These are phyloP conservation scores for Lamellibrachia columna DNA, from an alignment of 2,888 invertebrate species.

Conservation along the genomic window DNA sequence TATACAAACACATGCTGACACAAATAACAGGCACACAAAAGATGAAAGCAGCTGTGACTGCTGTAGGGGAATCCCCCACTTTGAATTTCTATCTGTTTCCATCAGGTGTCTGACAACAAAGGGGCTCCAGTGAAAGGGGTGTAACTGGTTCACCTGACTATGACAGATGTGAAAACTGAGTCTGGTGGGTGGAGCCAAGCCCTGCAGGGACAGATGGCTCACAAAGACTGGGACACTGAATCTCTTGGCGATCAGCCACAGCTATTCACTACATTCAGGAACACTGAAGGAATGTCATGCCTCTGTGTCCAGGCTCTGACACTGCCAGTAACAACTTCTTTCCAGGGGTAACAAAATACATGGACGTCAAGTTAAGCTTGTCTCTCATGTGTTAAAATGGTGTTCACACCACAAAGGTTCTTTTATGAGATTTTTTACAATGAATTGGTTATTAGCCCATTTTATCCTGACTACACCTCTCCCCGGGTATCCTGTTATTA, in stretches of 20 bases:
- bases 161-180: neutral
- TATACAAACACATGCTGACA: neutral
- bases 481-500: neutral
- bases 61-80: neutral
- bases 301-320: neutral
- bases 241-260: neutral
- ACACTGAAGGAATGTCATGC: neutral
- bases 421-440: neutral
- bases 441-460: neutral
- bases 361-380: neutral
- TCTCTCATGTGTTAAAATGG: neutral
- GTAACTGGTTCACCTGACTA: neutral
- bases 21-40: neutral
- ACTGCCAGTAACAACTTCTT: neutral
- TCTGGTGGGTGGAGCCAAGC: neutral
- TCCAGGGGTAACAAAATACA: neutral
- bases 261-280: neutral
- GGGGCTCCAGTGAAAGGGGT: neutral
- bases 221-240: conserved; percentile 12
- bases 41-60: neutral
- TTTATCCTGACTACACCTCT: neutral
- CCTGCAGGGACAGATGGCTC: neutral
- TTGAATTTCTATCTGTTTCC: neutral
- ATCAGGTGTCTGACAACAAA: conserved; percentile 11
- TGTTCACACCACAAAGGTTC: neutral